Conservation (phyloP, 23 tunicate species). For the Halocynthia roretzi region DNA sequence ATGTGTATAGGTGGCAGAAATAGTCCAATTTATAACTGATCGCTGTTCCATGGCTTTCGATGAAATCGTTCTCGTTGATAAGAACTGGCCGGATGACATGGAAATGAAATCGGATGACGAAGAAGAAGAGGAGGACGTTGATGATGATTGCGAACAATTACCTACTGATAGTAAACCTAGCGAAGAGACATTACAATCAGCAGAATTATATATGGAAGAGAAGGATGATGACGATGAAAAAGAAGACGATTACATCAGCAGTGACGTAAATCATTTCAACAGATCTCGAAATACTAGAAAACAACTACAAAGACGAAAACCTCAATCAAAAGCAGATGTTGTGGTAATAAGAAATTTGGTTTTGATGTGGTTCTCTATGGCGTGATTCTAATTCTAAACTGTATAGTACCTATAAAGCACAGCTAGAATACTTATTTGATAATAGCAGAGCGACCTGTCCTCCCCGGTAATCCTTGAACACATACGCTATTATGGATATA, state of each 20-base stretch:
- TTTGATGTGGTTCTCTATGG: not conserved
- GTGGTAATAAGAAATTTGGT: not conserved
- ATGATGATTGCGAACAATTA: not conserved
- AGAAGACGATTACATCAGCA: constrained; percentile 6
- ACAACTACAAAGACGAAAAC: constrained; percentile 22
- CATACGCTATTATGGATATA: too few species aligned
- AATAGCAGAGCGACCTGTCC: too few species aligned
- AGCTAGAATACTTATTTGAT: too few species aligned
- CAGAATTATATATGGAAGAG: constrained; percentile 1
- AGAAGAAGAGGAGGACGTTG: constrained; percentile 8
- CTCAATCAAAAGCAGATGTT: constrained; percentile 12
- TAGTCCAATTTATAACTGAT: constrained; percentile 1
- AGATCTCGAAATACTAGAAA: constrained; percentile 20
- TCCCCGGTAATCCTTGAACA: too few species aligned
- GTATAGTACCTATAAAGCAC: too few species aligned
- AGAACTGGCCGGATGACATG: constrained; percentile 8
- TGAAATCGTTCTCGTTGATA: constrained; percentile 5
- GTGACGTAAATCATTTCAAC: constrained; percentile 17
- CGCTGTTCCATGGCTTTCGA: constrained; percentile 8
- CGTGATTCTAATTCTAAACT: too few species aligned
- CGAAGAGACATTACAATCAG: not conserved
- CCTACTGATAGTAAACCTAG: not conserved
- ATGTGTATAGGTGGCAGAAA: constrained; percentile 12
- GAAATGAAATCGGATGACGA: constrained; percentile 11
- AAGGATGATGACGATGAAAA: constrained; percentile 18